Base-by-base conservation (phyloP, 2,888 invertebrate species). In the Hoplodrina blanda region DNA sequence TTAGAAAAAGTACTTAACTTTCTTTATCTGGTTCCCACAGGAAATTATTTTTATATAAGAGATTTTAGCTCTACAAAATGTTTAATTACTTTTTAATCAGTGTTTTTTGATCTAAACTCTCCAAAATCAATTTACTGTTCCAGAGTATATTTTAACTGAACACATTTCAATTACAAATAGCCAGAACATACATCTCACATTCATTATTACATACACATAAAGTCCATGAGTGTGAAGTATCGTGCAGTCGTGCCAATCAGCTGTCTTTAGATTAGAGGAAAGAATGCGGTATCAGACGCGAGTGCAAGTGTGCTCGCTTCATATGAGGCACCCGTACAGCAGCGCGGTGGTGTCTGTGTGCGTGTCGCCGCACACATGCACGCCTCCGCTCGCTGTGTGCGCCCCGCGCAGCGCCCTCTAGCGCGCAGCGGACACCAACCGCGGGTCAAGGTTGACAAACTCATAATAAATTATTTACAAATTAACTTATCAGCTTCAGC, bases 381-480 rank as follows among this genome's bases (percentile, higher is more conserved):
- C 15, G 20, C 46, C 69, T 41, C 41, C 72, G 63, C 74, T 73
- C 73, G 82, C 78, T 90, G 92, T 92, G 92, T 87, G 90, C 87
- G 89, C 78, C 67, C 80, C 75, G 66, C 77, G 59, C 85, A 89
- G 85, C 93, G 96, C 95, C 96, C 93, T 93, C 95, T 95, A 91
- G 89, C 87, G 94, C 78, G 86, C 81, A 91, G 91, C 69, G 85
- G 93, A 86, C 60, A 70, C 66, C 78, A 86, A 87, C 78, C 79
- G 78, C 78, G 86, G 93, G 92, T 94, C 94, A 95, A 95, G 94
- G 95, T 94, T 94, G 93, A 93, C 90, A 94, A 94, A 94, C 94
- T 89, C 91, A 88, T 93, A 88, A 90, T 90, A 92, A 90, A 91
- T 90, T 91, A 93, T 92, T 92, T 92, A 91, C 90, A 88, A 93